Conservation (phyloP, 1,140 invertebrate species). For the Metaphire vulgaris region DNA sequence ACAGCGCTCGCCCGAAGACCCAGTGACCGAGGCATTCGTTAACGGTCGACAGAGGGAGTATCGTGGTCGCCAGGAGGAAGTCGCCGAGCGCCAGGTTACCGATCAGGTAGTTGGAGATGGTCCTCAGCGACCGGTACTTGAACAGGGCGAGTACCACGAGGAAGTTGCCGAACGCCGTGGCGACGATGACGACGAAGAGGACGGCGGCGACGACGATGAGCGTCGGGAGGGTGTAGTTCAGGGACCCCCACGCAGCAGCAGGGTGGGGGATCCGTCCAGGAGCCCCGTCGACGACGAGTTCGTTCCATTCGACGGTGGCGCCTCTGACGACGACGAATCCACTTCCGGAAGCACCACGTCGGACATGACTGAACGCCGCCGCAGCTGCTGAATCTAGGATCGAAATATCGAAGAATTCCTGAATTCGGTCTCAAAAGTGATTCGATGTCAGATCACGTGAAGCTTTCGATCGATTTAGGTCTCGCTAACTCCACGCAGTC, state of each 20-base stretch:
- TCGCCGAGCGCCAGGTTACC: conserved; percentile 52
- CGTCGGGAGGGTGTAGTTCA: conserved; percentile 22
- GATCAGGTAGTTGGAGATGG: conserved; percentile 52
- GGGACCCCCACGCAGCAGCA: neutral
- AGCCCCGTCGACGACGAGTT: too few species aligned
- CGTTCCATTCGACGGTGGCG: too few species aligned
- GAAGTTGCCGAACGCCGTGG: conserved; percentile 52
- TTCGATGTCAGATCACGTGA: too few species aligned
- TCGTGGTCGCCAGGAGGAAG: conserved; percentile 48
- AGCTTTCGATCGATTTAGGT: too few species aligned
- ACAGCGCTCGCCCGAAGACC: conserved; percentile 42
- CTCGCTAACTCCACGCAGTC: too few species aligned
- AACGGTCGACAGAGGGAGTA: conserved; percentile 48
- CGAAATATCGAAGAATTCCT: too few species aligned
- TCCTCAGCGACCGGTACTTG: conserved; percentile 44
- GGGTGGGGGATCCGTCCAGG: too few species aligned
- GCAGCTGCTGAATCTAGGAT: too few species aligned
- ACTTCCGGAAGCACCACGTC: too few species aligned
- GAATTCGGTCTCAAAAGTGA: too few species aligned
- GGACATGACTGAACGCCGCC: too few species aligned
- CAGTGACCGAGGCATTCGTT: conserved; percentile 50
- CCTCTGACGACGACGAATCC: too few species aligned
- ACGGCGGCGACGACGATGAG: conserved; percentile 37
- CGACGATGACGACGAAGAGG: conserved; percentile 43
- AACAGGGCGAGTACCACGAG: conserved; percentile 46